Percentiles rank a stretch among this genome's conserved stretches.
Conservation (phyloP, 2,888 invertebrate genomes). For the Ceraclea dissimilis region DNA sequence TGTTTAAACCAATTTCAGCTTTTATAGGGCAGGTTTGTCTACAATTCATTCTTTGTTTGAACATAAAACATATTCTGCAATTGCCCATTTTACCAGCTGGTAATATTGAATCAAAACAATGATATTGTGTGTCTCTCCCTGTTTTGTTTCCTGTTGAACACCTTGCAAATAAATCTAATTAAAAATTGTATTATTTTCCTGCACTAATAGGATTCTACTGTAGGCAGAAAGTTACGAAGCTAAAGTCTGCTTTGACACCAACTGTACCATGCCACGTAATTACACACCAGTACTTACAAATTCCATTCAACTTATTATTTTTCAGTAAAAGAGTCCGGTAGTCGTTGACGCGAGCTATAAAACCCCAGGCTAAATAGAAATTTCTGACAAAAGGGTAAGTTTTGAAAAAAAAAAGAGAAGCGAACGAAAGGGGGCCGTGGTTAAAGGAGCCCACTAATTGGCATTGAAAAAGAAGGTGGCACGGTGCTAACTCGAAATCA, state of each 20-base stretch:
- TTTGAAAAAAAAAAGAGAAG: background rate
- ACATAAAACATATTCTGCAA: too few species aligned
- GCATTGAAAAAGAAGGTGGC: constrained; percentile 53
- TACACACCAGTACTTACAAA: too few species aligned
- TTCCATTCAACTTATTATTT: constrained; percentile 1
- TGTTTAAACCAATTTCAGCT: too few species aligned
- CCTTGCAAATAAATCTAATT: constrained; percentile 5
- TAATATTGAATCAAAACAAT: too few species aligned
- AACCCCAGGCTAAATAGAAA: constrained; percentile 6
- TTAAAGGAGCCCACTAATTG: constrained; percentile 48
- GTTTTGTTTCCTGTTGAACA: constrained; percentile 2
- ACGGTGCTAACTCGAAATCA: constrained; percentile 23
- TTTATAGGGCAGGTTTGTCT: too few species aligned
- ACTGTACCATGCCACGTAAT: too few species aligned
- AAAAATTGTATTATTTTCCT: background rate
- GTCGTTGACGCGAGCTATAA: constrained; percentile 12
- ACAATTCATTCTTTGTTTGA: too few species aligned
- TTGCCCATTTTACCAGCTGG: too few species aligned
- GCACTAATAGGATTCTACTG: too few species aligned
- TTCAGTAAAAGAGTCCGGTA: constrained; percentile 14
- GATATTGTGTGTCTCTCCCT: background rate
- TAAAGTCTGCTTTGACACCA: too few species aligned
- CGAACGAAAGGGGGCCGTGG: constrained; percentile 29
- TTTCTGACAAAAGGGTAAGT: constrained; percentile 5
- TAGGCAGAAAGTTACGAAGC: too few species aligned